These are phyloP conservation scores for Phengaris alcon DNA, from an alignment of 2,888 invertebrate species.

Conservation along the genomic window DNA sequence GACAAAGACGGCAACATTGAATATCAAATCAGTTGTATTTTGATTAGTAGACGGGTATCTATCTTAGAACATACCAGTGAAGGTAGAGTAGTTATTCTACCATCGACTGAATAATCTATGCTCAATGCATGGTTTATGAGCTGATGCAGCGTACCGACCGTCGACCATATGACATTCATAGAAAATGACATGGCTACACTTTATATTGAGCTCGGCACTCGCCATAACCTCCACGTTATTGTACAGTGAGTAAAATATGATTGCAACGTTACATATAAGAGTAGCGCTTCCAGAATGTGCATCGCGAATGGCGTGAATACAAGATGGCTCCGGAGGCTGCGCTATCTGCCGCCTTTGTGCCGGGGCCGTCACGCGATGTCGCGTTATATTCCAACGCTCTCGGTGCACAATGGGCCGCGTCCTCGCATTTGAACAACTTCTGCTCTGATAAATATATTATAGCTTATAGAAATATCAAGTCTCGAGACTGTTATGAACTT, in stretches of 20 bases:
- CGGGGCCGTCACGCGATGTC: neutral
- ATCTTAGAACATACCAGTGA: too few species aligned
- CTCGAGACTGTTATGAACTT: neutral
- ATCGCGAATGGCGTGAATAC: neutral
- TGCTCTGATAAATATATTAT: neutral
- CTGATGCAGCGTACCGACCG: neutral
- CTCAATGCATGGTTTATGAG: too few species aligned
- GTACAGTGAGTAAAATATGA: neutral
- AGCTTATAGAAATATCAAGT: neutral
- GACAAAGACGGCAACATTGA: too few species aligned
- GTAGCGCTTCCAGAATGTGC: neutral
- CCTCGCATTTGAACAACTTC: neutral
- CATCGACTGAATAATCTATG: too few species aligned
- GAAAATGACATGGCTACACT: neutral
- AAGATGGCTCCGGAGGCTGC: constrained; percentile 6
- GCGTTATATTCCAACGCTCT: neutral
- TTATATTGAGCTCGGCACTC: neutral
- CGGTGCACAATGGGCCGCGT: neutral
- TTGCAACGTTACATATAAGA: neutral
- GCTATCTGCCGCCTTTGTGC: neutral
- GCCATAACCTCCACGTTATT: neutral
- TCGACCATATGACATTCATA: neutral
- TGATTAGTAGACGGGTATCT: too few species aligned
- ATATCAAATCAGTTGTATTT: too few species aligned
- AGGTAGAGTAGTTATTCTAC: too few species aligned